These are phyloP conservation scores for Trididemnum miniatum DNA, from an alignment of 23 tunicate species.

Conservation along the genomic window DNA sequence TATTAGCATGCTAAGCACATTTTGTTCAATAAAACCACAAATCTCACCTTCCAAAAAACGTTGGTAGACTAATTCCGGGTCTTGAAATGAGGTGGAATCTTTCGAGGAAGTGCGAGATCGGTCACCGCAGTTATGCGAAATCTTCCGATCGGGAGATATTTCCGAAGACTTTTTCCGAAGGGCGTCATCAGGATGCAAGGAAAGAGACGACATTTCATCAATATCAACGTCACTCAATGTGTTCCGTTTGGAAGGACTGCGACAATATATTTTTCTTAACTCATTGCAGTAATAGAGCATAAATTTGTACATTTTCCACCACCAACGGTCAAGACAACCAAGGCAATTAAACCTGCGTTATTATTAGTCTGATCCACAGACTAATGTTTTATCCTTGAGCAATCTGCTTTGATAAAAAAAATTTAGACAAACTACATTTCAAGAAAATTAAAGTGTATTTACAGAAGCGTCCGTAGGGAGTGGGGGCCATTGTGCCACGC, in stretches of 20 bases:
- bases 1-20: neutral
- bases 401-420: no score
- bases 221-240: neutral
- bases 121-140: neutral
- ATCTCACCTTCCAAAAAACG: slow-evolving; percentile 71
- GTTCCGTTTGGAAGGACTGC: slow-evolving; percentile 11
- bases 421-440: no score
- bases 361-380: no score
- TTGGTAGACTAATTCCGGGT: slow-evolving; percentile 67
- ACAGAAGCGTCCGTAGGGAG: no score
- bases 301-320: no score
- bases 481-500: no score
- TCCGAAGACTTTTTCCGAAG: neutral
- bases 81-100: neutral
- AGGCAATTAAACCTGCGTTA: no score
- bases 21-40: neutral
- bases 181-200: slow-evolving; percentile 50
- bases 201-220: neutral
- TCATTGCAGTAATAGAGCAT: no score
- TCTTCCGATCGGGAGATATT: neutral
- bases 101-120: neutral
- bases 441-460: no score
- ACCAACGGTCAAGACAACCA: no score
- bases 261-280: no score
- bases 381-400: no score